Percentiles rank a stretch among this genome's conserved stretches.
These are phyloP conservation scores for Cardiocondyla obscurior DNA, from an alignment of 1,140 invertebrate genomes.

Conservation along the genomic window DNA sequence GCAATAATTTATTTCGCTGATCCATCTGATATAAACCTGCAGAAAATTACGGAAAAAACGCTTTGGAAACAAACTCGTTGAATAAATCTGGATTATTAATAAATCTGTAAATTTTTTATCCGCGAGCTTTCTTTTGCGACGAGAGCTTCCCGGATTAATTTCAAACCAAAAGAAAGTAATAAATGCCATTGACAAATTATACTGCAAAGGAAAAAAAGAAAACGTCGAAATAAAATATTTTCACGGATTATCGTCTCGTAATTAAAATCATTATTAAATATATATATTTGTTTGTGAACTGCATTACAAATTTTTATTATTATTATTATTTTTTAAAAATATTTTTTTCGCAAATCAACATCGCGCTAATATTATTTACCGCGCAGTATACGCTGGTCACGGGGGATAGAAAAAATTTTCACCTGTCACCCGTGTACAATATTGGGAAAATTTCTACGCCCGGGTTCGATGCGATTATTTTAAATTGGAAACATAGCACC, in stretches of 20 bases:
- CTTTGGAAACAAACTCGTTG: not conserved
- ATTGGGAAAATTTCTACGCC: not conserved
- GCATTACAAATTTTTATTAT: too few relatives aligned
- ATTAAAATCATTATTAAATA: not conserved
- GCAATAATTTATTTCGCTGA: slow-evolving; percentile 5
- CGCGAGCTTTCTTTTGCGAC: not conserved
- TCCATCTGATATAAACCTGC: not conserved
- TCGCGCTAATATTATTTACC: not conserved
- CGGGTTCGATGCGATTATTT: not conserved
- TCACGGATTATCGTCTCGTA: not conserved
- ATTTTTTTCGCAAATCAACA: not conserved
- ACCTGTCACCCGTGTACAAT: not conserved
- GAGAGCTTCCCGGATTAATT: not conserved
- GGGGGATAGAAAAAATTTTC: not conserved
- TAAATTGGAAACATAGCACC: slow-evolving; percentile 30
- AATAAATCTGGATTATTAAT: not conserved
- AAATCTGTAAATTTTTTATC: too few relatives aligned
- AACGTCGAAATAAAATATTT: not conserved
- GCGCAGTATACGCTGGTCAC: not conserved
- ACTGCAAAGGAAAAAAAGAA: not conserved
- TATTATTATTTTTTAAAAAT: too few relatives aligned
- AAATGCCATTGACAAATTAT: not conserved
- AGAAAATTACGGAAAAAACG: not conserved
- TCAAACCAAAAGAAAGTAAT: not conserved
- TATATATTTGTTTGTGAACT: too few relatives aligned